Percentiles rank a stretch among this genome's conserved stretches.
These are phyloP conservation scores for Pipistrellus nathusii DNA, from an alignment of 2,797 vertebrate genomes.

Conservation along the genomic window DNA sequence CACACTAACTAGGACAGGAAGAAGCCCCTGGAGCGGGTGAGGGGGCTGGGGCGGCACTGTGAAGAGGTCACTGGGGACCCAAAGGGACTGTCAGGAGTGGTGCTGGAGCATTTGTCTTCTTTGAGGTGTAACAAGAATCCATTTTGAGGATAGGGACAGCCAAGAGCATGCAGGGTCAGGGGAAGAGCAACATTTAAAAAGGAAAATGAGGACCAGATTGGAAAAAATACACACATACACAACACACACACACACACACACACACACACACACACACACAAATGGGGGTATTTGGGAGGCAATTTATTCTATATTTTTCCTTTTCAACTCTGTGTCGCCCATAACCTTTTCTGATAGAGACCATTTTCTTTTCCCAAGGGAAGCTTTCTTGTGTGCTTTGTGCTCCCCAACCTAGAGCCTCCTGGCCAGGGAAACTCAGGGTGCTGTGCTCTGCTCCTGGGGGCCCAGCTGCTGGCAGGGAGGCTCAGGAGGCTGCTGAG, in stretches of 20 bases:
- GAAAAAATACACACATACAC: no score
- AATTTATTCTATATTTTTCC: slow-evolving; percentile 83
- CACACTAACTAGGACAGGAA: neutral
- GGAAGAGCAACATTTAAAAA: slow-evolving; percentile 62
- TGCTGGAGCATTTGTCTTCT: slow-evolving; percentile 47
- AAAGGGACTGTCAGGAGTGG: neutral
- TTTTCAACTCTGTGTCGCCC: slow-evolving; percentile 41
- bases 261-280: neutral
- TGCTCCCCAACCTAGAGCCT: slow-evolving; percentile 15
- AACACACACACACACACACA: no score
- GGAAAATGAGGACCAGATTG: slow-evolving; percentile 60
- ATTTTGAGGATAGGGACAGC: neutral
- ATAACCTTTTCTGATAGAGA: slow-evolving; percentile 43
- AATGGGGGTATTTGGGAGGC: slow-evolving; percentile 84
- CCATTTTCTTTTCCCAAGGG: neutral
- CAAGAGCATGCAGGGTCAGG: neutral
- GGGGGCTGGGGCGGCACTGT: neutral
- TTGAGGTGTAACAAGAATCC: neutral
- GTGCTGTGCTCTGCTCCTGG: neutral
- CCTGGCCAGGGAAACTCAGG: neutral
- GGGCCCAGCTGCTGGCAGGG: neutral
- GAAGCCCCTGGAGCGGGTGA: neutral
- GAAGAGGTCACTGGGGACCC: neutral
- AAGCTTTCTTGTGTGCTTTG: slow-evolving; percentile 55
- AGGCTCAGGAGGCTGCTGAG: neutral